Evolutionary conservation across 2,797 vertebrate genomes (phyloP).

Genomic region (Pristis pectinata): DNA sequence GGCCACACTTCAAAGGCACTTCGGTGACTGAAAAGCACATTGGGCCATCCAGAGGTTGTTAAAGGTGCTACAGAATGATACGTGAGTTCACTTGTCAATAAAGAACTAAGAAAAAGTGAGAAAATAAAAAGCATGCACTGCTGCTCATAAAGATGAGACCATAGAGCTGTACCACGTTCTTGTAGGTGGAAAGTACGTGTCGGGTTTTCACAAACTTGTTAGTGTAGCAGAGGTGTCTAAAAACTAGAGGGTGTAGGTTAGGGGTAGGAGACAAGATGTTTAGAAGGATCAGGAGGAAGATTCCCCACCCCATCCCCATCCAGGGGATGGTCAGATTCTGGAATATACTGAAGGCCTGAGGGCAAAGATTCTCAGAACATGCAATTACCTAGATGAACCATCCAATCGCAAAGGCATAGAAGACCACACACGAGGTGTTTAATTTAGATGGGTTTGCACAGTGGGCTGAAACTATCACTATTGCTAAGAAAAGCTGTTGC

Average conservation of each 20-base stretch:
- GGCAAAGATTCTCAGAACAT: no score
- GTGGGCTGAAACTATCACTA: not conserved
- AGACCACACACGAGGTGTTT: no score
- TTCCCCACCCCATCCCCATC: no score
- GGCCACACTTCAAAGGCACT: not conserved
- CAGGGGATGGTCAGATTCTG: no score
- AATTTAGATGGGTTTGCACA: no score
- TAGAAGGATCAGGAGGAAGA: no score
- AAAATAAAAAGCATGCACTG: not conserved
- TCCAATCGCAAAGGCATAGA: no score
- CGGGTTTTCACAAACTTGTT: not conserved
- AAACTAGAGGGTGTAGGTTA: no score
- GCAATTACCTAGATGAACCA: no score
- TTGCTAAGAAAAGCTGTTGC: not conserved
- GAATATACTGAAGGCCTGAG: no score
- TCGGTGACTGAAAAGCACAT: not conserved
- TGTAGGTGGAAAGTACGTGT: not conserved
- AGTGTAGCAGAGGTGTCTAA: no score
- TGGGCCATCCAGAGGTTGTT: not conserved
- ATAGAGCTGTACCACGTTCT: not conserved
- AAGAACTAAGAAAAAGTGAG: not conserved
- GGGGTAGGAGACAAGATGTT: no score
- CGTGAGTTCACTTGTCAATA: not conserved
- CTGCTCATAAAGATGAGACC: not conserved
- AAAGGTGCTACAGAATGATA: not conserved